Percentiles rank a stretch among this genome's conserved stretches.
Conservation (phyloP, 1,140 invertebrate genomes). For the Phenacoccus solenopsis region DNA sequence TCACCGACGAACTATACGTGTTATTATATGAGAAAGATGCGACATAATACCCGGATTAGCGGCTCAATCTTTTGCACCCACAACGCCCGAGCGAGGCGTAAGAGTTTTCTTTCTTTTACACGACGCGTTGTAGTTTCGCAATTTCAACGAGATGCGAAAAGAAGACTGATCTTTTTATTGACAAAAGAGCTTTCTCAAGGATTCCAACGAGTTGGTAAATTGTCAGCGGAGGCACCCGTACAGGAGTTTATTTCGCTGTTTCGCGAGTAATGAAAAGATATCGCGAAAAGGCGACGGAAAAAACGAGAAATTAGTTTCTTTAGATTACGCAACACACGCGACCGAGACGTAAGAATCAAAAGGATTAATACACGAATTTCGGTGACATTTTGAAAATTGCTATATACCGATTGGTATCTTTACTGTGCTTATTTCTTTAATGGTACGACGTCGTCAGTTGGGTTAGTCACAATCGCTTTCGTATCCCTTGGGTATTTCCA, state of each 20-base stretch:
- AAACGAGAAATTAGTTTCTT: neutral
- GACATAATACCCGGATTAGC: constrained; percentile 13
- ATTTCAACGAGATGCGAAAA: constrained; percentile 6
- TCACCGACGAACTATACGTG: neutral
- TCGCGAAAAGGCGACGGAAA: neutral
- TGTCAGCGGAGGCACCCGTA: neutral
- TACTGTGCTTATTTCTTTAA: neutral
- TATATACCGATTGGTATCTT: constrained; percentile 2
- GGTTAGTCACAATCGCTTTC: constrained; percentile 1
- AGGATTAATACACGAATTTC: neutral
- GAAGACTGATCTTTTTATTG: constrained; percentile 2
- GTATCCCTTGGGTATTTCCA: neutral
- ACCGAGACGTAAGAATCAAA: neutral
- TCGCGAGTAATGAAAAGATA: too few species aligned
- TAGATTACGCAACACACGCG: neutral
- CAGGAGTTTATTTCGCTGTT: too few species aligned
- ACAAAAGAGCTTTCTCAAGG: neutral
- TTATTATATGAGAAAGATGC: constrained; percentile 1
- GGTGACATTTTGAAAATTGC: neutral
- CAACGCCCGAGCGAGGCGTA: neutral
- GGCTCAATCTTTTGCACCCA: constrained; percentile 7
- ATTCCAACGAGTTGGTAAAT: neutral
- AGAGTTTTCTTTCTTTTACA: constrained; percentile 8
- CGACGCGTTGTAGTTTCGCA: neutral
- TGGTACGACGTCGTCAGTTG: neutral